Evolutionary conservation across 2,888 invertebrate species (phyloP).

Genomic region (Drosophila subsilvestris): DNA sequence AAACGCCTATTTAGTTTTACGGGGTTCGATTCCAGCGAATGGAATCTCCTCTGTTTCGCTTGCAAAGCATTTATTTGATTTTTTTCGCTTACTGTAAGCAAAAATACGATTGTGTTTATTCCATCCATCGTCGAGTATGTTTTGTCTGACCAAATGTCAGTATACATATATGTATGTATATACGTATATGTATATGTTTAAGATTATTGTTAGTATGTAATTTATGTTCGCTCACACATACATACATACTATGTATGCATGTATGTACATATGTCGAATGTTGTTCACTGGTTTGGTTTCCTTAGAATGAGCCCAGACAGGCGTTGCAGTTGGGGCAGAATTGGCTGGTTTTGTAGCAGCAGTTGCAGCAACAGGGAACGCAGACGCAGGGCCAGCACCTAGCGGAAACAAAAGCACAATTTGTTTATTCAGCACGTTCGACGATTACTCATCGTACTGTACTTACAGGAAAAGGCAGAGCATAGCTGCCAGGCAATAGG

Average conservation of each 20-base stretch:
- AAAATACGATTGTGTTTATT: not conserved
- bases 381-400: slow-evolving; percentile 65
- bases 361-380: slow-evolving; percentile 63
- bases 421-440: slow-evolving; percentile 7
- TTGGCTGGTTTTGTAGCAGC: slow-evolving; percentile 53
- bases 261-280: not conserved
- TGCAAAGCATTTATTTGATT: not conserved
- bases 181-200: not conserved
- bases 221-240: not conserved
- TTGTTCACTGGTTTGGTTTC: slow-evolving; percentile 8
- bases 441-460: slow-evolving; percentile 14
- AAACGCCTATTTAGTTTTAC: not conserved
- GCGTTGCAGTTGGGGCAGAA: slow-evolving; percentile 66
- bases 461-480: slow-evolving; percentile 58
- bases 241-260: too few relatives aligned
- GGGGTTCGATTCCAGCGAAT: not conserved
- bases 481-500: slow-evolving; percentile 44
- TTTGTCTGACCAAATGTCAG: not conserved
- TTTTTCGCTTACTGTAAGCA: not conserved
- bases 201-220: not conserved
- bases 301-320: slow-evolving; percentile 48
- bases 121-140: not conserved
- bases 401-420: not conserved
- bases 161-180: not conserved
- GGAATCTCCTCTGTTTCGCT: not conserved